These are phyloP conservation scores for Shargacucullia verbasci DNA, from an alignment of 2,888 invertebrate species.

Conservation along the genomic window DNA sequence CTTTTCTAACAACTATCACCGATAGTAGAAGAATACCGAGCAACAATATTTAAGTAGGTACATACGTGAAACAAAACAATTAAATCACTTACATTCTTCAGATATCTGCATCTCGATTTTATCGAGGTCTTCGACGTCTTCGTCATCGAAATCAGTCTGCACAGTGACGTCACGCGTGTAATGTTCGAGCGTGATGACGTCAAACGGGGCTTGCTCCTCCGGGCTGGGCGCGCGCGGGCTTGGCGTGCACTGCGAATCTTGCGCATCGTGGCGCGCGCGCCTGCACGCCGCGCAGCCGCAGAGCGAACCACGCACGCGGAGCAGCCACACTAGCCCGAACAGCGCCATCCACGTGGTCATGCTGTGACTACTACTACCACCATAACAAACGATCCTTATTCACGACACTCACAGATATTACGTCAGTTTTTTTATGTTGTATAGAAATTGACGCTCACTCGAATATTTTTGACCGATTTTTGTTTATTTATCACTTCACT, in stretches of 20 bases:
- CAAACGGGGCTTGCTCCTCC: constrained; percentile 78
- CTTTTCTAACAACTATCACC: no score
- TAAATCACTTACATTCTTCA: constrained; percentile 80
- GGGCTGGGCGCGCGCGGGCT: constrained; percentile 70
- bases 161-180: constrained; percentile 86
- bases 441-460: neutral
- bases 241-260: constrained; percentile 70
- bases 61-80: neutral
- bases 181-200: constrained; percentile 83
- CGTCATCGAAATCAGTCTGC: constrained; percentile 86
- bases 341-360: constrained; percentile 93
- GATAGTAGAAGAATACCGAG: no score
- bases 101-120: constrained; percentile 85
- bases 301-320: constrained; percentile 94
- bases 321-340: constrained; percentile 95
- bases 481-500: constrained; percentile 30
- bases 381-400: constrained; percentile 66
- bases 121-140: constrained; percentile 81
- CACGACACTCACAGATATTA: constrained; percentile 42
- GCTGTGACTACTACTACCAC: constrained; percentile 73
- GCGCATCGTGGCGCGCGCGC: constrained; percentile 81
- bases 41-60: neutral
- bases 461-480: neutral
- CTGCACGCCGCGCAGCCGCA: constrained; percentile 93
- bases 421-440: constrained; percentile 1